A percentile compares a stretch with the other conserved stretches of the same genome.
These are phyloP conservation scores for Eupeodes corollae DNA, from an alignment of 1,140 invertebrate species.

Conservation along the genomic window DNA sequence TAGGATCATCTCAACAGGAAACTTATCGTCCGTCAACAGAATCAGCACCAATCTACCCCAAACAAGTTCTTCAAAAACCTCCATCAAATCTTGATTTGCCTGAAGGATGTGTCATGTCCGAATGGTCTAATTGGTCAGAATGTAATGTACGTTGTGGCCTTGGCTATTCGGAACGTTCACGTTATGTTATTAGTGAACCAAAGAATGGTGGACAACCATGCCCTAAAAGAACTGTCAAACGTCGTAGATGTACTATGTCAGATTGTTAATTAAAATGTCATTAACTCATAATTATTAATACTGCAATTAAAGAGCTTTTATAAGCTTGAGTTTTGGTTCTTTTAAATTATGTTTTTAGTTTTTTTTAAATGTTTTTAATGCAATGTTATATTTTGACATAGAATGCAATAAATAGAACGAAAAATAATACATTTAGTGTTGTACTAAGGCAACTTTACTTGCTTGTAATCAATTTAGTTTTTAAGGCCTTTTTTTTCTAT, in stretches of 20 bases:
- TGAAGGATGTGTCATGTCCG: constrained; percentile 54
- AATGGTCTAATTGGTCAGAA: constrained; percentile 62
- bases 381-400: too few species aligned
- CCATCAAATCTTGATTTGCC: constrained; percentile 8
- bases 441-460: too few species aligned
- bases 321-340: too few species aligned
- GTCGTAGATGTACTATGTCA: constrained; percentile 38
- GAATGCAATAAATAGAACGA: too few species aligned
- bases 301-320: too few species aligned
- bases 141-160: constrained; percentile 57
- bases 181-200: constrained; percentile 41
- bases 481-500: too few species aligned
- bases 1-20: background rate
- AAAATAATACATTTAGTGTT: too few species aligned
- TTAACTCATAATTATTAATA: too few species aligned
- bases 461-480: too few species aligned
- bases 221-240: constrained; percentile 45
- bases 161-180: constrained; percentile 21
- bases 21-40: background rate
- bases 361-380: too few species aligned
- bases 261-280: constrained; percentile 3
- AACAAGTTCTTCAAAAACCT: background rate
- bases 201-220: constrained; percentile 59
- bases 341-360: too few species aligned
- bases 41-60: background rate